These are phyloP conservation scores for Seira musarum DNA, from an alignment of 2,888 invertebrate genomes.

Conservation along the genomic window DNA sequence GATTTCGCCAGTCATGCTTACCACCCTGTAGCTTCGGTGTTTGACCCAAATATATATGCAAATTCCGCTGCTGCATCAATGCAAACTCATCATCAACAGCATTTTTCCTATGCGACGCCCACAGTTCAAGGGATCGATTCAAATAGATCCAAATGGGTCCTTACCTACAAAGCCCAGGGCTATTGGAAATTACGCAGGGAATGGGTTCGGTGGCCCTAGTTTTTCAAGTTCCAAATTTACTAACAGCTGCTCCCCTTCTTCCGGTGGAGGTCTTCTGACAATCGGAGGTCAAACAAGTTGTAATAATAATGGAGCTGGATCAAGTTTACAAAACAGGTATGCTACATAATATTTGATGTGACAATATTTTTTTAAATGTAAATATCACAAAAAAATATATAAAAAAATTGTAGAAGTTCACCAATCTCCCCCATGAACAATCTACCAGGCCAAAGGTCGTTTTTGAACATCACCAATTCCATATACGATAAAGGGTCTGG, in stretches of 20 bases:
- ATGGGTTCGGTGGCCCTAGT: neutral
- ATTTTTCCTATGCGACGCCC: conserved; percentile 8
- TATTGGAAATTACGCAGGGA: conserved; percentile 20
- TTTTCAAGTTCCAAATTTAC: neutral
- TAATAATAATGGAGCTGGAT: conserved; percentile 14
- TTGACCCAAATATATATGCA: conserved; percentile 36
- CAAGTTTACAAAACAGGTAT: neutral
- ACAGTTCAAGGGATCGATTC: conserved; percentile 52
- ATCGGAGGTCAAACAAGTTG: conserved; percentile 32
- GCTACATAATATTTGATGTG: too few species aligned
- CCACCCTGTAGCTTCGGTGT: conserved; percentile 41
- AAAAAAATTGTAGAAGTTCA: too few species aligned
- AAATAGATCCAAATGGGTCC: conserved; percentile 27
- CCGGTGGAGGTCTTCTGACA: conserved; percentile 43
- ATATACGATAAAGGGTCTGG: conserved; percentile 52
- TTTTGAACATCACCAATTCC: conserved; percentile 36
- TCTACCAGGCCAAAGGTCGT: neutral
- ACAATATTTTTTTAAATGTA: too few species aligned
- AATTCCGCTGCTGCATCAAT: neutral
- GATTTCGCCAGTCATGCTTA: conserved; percentile 35
- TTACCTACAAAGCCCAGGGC: conserved; percentile 13
- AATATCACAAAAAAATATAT: too few species aligned
- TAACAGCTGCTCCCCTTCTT: conserved; percentile 29
- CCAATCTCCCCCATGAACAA: too few species aligned
- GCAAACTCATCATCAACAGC: conserved; percentile 28